phyloP scores from a whole-genome alignment of 2,888 invertebrate genomes.

The Acanthoscelides obtectus region DNA sequence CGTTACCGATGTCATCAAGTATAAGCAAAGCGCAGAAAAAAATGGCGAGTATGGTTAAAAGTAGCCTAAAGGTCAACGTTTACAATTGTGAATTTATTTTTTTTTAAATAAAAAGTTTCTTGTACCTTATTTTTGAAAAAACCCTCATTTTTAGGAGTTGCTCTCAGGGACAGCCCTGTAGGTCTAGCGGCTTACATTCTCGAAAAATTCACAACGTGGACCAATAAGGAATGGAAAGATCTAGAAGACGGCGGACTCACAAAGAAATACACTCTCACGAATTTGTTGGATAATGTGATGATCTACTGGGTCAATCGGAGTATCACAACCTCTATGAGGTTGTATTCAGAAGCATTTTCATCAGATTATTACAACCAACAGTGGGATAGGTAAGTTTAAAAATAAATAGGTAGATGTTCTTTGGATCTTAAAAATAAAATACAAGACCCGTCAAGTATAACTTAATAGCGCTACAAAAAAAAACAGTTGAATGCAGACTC shows the following conservation, averaged over 20 bases:
- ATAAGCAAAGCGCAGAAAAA: too few species aligned
- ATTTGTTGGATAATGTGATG: constrained; percentile 75
- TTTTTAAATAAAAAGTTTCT: neutral
- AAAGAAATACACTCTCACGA: constrained; percentile 62
- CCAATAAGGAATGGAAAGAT: constrained; percentile 50
- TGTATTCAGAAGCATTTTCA: constrained; percentile 64
- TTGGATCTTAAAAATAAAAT: too few species aligned
- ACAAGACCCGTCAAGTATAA: too few species aligned
- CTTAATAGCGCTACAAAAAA: too few species aligned
- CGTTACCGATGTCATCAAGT: too few species aligned
- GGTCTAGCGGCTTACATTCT: constrained; percentile 86
- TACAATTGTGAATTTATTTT: neutral
- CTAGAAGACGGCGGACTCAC: constrained; percentile 63
- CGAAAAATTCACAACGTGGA: constrained; percentile 83
- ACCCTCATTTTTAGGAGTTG: constrained; percentile 58
- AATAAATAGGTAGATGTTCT: neutral
- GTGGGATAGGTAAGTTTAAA: neutral
- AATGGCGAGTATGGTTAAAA: too few species aligned
- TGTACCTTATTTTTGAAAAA: too few species aligned
- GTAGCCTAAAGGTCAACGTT: too few species aligned
- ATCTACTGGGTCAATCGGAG: constrained; percentile 74
- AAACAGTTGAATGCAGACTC: too few species aligned
- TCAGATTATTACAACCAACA: neutral
- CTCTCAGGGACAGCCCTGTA: constrained; percentile 70
- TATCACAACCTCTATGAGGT: constrained; percentile 68